Percentiles rank a stretch among this genome's conserved stretches.
phyloP scores from a whole-genome alignment of 2,888 invertebrate genomes.

The Isoperla grammatica region DNA sequence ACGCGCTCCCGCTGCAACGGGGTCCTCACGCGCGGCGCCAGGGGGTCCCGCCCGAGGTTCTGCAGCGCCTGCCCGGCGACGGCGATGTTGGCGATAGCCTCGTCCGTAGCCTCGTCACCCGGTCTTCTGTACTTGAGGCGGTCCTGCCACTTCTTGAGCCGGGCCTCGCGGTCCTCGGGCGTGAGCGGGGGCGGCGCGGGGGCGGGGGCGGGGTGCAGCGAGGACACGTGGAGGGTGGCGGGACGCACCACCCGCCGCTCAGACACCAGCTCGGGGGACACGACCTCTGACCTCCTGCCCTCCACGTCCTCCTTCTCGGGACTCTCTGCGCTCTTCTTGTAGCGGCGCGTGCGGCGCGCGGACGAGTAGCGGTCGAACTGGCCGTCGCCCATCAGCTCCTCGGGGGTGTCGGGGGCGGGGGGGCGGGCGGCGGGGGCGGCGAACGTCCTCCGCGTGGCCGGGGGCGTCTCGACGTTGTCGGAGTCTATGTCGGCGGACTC shows the following conservation, averaged over 20 bases:
- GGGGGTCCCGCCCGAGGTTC: constrained; percentile 41
- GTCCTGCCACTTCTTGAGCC: constrained; percentile 65
- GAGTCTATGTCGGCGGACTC: constrained; percentile 66
- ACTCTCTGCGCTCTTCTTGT: constrained; percentile 53
- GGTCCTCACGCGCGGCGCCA: neutral
- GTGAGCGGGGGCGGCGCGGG: too few species aligned
- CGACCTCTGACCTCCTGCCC: constrained; percentile 40
- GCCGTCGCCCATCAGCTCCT: constrained; percentile 44
- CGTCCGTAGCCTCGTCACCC: constrained; percentile 39
- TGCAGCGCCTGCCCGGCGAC: constrained; percentile 45
- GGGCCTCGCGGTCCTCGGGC: constrained; percentile 53
- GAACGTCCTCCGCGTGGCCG: constrained; percentile 66
- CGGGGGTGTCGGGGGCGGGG: constrained; percentile 3
- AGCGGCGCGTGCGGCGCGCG: constrained; percentile 72
- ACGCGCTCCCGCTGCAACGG: constrained; percentile 42
- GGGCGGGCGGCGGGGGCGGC: constrained; percentile 40
- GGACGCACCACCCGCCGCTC: constrained; percentile 52
- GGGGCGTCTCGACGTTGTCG: constrained; percentile 87
- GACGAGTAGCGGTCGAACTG: constrained; percentile 82
- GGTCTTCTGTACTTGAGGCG: constrained; percentile 51
- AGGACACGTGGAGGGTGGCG: constrained; percentile 44
- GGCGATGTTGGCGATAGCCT: constrained; percentile 42
- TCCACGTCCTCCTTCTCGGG: constrained; percentile 45
- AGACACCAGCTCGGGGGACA: constrained; percentile 43
- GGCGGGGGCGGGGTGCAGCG: constrained; percentile 12